Evolutionary conservation across 2,888 invertebrate species (phyloP), one percentile per base, ranked within the genome.

Genomic region (Cantharis flavilabris): DNA sequence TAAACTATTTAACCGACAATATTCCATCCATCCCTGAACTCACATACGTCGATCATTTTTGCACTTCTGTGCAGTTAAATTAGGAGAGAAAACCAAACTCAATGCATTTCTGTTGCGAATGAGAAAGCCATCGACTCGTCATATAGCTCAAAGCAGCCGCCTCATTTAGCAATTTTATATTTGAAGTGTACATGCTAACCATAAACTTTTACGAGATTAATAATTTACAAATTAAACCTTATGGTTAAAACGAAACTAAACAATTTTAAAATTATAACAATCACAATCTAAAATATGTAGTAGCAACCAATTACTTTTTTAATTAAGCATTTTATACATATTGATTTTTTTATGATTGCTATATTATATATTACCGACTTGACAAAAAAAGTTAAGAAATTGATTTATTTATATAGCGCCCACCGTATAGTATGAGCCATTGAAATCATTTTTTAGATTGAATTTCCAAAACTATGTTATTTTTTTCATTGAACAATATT

Each of bases 161-260:
- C 28, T 70, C 33, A 76, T 79, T 80, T 80, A 81, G 79, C 77
- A 80, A 78, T 80, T 80, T 77, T 75, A 76, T 76, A 76, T 81
- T 80, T 67, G 49, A 49, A 49, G 9, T 49, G 23, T 18, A 20
- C 65, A 67, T 23, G 20, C n/a, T 23, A 67, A 67, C n/a, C 23
- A 67, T n/a, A 67, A 67, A 67, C 23, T 49, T 49, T 49, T 49
- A 67, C 13, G 26, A 23, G 65, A 20, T n/a, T n/a, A 67, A 67
- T 23, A 67, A 67, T 67, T 67, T 67, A 67, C 65, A 67, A 67
- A 67, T 67, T 26, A 23, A 67, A 67, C 20, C 20, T n/a, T 23
- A 67, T 13, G 9, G n/a, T 49, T 49, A n/a, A 49, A 49, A 49
- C 13, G 7, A 49, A 49, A 49, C 49, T 9, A 49, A 49, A 49